Evolutionary conservation across 2,888 invertebrate genomes (phyloP).

Genomic region (Cerceris ruficornis): DNA sequence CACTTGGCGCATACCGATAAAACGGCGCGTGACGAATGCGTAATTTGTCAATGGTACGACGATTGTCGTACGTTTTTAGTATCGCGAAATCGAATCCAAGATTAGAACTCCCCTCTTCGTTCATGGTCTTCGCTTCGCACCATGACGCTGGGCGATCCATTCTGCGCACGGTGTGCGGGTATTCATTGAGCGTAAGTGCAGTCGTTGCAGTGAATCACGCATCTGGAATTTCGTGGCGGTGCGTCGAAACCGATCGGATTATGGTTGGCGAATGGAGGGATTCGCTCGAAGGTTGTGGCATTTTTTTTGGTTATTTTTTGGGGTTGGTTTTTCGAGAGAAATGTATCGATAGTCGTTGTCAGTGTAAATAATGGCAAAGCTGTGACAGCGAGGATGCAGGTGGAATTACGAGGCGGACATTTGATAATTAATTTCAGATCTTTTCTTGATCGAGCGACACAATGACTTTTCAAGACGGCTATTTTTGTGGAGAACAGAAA

Average conservation of each 20-base stretch:
- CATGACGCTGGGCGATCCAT: neutral
- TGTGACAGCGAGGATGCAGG: too few relatives aligned
- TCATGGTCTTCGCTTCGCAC: neutral
- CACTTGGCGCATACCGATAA: slow-evolving; percentile 70
- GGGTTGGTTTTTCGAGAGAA: too few relatives aligned
- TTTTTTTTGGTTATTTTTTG: too few relatives aligned
- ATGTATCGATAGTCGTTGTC: too few relatives aligned
- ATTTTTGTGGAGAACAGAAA: too few relatives aligned
- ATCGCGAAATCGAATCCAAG: slow-evolving; percentile 48
- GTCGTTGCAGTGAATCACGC: slow-evolving; percentile 51
- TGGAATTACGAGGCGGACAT: neutral
- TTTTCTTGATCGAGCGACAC: too few relatives aligned
- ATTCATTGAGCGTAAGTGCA: slow-evolving; percentile 41
- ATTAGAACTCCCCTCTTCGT: slow-evolving; percentile 35
- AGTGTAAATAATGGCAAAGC: too few relatives aligned
- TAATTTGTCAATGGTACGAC: slow-evolving; percentile 64
- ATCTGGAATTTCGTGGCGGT: slow-evolving; percentile 51
- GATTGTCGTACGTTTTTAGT: slow-evolving; percentile 60
- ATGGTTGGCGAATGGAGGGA: neutral
- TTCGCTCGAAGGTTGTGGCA: too few relatives aligned
- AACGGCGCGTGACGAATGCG: slow-evolving; percentile 73
- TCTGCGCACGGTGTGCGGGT: slow-evolving; percentile 13
- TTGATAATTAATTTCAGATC: neutral
- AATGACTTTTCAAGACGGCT: too few relatives aligned
- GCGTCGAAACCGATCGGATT: slow-evolving; percentile 40